Percentiles rank a stretch among this genome's conserved stretches.
Evolutionary conservation across 2,113 vertebrate genomes (phyloP).

Genomic region (Aldabrachelys gigantea): DNA sequence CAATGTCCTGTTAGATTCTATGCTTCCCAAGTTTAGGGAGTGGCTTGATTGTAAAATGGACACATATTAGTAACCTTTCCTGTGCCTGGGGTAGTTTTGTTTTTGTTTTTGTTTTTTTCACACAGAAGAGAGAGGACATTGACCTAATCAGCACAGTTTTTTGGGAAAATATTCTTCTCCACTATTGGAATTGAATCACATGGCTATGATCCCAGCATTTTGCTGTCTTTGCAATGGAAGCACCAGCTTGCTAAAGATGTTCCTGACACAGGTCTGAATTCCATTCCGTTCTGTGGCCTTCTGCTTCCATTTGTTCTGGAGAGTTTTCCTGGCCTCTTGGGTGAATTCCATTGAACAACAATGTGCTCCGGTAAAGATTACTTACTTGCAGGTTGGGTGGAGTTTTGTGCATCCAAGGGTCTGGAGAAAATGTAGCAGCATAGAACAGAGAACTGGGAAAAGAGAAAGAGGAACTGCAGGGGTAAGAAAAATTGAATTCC

Average conservation of each 20-base stretch:
- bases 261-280: background rate
- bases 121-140: slow-evolving; percentile 15
- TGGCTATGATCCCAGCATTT: background rate
- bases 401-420: background rate
- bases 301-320: background rate
- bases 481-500: background rate
- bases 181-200: background rate
- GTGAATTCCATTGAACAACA: background rate
- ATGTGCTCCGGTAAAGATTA: background rate
- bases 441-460: background rate
- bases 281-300: background rate
- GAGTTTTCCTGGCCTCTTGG: too few species aligned
- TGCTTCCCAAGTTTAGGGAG: background rate
- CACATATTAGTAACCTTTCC: background rate
- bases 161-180: slow-evolving; percentile 35
- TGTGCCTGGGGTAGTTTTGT: background rate
- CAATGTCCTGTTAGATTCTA: background rate
- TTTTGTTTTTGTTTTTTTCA: background rate
- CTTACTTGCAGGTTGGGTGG: background rate
- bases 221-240: background rate
- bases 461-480: fast-evolving
- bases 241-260: background rate
- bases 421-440: background rate
- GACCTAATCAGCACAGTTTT: background rate
- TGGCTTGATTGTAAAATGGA: slow-evolving; percentile 1